Percentiles rank a stretch among this genome's conserved stretches.
Evolutionary conservation across 2,888 invertebrate species (phyloP).

Genomic region (Toxonevra muliebris): DNA sequence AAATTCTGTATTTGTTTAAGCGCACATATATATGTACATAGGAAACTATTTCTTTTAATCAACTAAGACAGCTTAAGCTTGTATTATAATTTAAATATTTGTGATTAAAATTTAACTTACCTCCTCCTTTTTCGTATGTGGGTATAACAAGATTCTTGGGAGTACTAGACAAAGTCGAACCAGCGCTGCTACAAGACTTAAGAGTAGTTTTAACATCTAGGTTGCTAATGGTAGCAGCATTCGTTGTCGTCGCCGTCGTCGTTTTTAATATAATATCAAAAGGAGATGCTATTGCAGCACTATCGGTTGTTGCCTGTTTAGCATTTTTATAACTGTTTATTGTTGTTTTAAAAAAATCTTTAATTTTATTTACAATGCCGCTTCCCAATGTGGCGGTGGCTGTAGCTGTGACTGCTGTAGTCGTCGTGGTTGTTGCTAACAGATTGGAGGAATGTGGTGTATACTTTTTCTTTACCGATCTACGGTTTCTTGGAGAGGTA

Average conservation of each 20-base stretch:
- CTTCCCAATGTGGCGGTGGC: slow-evolving; percentile 4
- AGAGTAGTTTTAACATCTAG: slow-evolving; percentile 14
- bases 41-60: too few relatives aligned
- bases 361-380: slow-evolving; percentile 41
- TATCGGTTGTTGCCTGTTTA: slow-evolving; percentile 4
- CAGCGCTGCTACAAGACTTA: not conserved
- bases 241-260: slow-evolving; percentile 14
- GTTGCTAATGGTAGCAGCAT: not conserved
- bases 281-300: not conserved
- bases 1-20: too few relatives aligned
- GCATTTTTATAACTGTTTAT: slow-evolving; percentile 25
- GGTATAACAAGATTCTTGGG: slow-evolving; percentile 26
- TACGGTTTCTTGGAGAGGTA: not conserved
- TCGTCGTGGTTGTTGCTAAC: not conserved
- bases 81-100: too few relatives aligned
- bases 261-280: slow-evolving; percentile 18
- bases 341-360: slow-evolving; percentile 40
- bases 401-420: not conserved
- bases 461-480: not conserved
- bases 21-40: too few relatives aligned
- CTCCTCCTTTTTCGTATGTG: slow-evolving; percentile 32
- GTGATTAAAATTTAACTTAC: slow-evolving; percentile 28
- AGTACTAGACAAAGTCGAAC: slow-evolving; percentile 11
- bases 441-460: not conserved
- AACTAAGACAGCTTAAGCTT: too few relatives aligned